Evolutionary conservation across 2,888 invertebrate species (phyloP).

Genomic region (Netelia inedita): DNA sequence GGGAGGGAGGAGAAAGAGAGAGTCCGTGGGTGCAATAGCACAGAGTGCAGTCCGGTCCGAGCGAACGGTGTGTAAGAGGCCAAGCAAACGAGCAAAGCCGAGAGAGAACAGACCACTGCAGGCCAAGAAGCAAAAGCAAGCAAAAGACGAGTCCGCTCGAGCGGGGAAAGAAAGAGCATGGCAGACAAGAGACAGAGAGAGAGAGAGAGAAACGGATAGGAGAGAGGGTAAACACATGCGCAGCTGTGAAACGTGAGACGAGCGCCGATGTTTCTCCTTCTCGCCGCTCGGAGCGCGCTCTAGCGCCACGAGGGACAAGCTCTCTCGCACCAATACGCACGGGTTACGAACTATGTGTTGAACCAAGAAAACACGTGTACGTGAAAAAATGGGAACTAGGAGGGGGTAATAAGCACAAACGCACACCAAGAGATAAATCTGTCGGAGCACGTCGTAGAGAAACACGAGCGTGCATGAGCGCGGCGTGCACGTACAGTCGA

Average conservation of each 20-base stretch:
- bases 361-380: neutral
- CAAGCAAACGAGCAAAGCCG: neutral
- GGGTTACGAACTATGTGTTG: neutral
- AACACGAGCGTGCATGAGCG: neutral
- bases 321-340: neutral
- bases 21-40: conserved; percentile 35
- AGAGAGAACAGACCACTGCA: neutral
- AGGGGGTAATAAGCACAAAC: neutral
- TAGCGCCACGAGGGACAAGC: conserved; percentile 1
- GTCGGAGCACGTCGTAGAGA: neutral
- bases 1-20: neutral
- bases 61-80: conserved; percentile 1
- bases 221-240: conserved; percentile 57
- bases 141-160: neutral
- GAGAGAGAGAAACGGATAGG: neutral
- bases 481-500: conserved; percentile 4
- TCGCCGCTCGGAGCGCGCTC: conserved; percentile 42
- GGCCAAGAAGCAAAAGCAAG: conserved; percentile 5
- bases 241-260: conserved; percentile 78
- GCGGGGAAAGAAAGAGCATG: neutral
- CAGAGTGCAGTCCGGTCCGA: neutral
- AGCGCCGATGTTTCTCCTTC: conserved; percentile 52
- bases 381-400: neutral
- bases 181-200: conserved; percentile 3
- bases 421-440: neutral